These are phyloP conservation scores for Megalonaias nervosa DNA, from an alignment of 1,140 invertebrate genomes.

Conservation along the genomic window DNA sequence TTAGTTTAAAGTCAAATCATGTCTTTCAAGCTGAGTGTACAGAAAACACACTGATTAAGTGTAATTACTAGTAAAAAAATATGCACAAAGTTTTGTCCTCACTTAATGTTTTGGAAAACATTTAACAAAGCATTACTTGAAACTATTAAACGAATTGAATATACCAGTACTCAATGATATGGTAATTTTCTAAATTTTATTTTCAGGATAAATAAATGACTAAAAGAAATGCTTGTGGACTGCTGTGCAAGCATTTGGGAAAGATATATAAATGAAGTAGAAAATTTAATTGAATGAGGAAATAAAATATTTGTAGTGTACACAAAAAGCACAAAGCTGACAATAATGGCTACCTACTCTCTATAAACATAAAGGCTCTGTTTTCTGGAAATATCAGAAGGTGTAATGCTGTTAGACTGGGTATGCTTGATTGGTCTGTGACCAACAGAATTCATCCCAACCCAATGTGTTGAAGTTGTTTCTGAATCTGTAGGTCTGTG, in stretches of 20 bases:
- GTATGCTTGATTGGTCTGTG: constrained; percentile 11
- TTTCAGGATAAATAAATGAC: background rate
- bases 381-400: constrained; percentile 41
- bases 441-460: constrained; percentile 36
- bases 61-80: too few species aligned
- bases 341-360: constrained; percentile 59
- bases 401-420: too few species aligned
- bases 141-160: background rate
- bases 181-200: background rate
- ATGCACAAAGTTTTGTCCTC: too few species aligned
- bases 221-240: background rate
- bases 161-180: background rate
- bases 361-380: constrained; percentile 68
- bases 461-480: constrained; percentile 42
- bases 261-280: background rate
- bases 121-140: background rate
- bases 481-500: constrained; percentile 24
- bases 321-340: background rate
- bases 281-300: background rate
- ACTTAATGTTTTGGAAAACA: too few species aligned
- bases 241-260: background rate
- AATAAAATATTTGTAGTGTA: background rate
- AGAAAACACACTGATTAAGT: too few species aligned
- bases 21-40: too few species aligned
- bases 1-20: too few species aligned